phyloP scores from a whole-genome alignment of 2,113 vertebrate species.

The Rutilus rutilus region DNA sequence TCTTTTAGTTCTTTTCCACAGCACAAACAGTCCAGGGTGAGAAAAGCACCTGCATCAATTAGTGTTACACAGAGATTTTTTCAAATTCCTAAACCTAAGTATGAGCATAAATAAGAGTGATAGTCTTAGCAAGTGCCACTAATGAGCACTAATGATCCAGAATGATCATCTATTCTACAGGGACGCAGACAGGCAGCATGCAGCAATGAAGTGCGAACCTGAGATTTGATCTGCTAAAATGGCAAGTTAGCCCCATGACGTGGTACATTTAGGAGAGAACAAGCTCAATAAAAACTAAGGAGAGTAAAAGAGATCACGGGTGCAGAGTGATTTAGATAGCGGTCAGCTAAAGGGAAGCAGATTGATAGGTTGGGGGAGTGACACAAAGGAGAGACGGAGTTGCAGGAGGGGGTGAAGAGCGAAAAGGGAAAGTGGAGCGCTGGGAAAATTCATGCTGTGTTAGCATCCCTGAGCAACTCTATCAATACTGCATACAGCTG shows the following conservation, averaged over 20 bases:
- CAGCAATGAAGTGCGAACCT: neutral
- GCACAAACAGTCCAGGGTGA: neutral
- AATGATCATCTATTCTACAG: neutral
- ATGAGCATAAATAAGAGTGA: neutral
- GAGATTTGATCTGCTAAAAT: neutral
- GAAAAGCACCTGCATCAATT: neutral
- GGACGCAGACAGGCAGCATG: neutral
- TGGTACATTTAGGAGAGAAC: neutral
- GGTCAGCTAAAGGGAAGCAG: constrained; percentile 23
- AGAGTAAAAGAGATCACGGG: constrained; percentile 17
- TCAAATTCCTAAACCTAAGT: neutral
- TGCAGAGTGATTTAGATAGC: constrained; percentile 46
- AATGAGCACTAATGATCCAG: neutral
- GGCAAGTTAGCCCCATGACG: neutral
- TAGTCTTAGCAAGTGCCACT: neutral
- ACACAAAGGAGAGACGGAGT: constrained; percentile 39
- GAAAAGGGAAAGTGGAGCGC: constrained; percentile 57
- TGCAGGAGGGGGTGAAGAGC: constrained; percentile 45
- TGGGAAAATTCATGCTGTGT: constrained; percentile 78
- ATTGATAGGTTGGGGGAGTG: constrained; percentile 33
- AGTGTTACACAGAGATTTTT: neutral
- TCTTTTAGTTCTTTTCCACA: neutral
- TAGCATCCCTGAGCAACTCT: constrained; percentile 82
- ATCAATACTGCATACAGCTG: constrained; percentile 83
- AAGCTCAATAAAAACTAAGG: constrained; percentile 46